Evolutionary conservation across 2,888 invertebrate species (phyloP), one percentile per base, ranked within the genome.

Genomic region (Dilophus febrilis): DNA sequence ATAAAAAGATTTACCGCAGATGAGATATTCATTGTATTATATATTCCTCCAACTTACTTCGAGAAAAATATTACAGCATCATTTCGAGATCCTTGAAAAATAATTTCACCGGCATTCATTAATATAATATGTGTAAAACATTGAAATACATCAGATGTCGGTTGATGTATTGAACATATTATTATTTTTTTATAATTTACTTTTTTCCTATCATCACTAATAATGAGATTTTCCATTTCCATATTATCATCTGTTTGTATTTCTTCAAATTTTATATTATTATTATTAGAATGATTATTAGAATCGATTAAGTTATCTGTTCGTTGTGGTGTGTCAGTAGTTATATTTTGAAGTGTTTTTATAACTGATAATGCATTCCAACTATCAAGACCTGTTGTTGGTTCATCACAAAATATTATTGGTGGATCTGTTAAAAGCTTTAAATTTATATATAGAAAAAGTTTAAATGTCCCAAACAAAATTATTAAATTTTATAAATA

Each of bases 381-480:
- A 49, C 88, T 87, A 60, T 94, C 94, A 39, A 94, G 61, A 0
- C 92, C 90, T 0, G 88, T 87, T 0, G 91, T 92, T 0, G 90
- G 90, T 56, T 94, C 94, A 54, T 94, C 92, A 57, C 90, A 90
- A 63, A 92, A 91, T 38, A 94, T 61, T 41, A 94, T 71, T 3
- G 79, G 76, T 1, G 92, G 92, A 55, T 92, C 85, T 39, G 82
- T 87, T 40, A 92, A 65, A 10, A 90, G 67, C 84, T 85, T 22
- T 6, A 57, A 16, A 46, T 85, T 22, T 6, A 57, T 14, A 46
- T 43, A 41, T 28, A 43, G 18, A 39, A 40, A 40, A 38, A 40
- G 38, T 27, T 38, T 17, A 12, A 35, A 22, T 30, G 4, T 10
- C 16, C 36, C 30, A 26, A 16, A 30, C 16, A 31, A 16, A 28